Base-by-base conservation (phyloP, 2,113 vertebrate genomes). In the Pachyramphus minor region DNA sequence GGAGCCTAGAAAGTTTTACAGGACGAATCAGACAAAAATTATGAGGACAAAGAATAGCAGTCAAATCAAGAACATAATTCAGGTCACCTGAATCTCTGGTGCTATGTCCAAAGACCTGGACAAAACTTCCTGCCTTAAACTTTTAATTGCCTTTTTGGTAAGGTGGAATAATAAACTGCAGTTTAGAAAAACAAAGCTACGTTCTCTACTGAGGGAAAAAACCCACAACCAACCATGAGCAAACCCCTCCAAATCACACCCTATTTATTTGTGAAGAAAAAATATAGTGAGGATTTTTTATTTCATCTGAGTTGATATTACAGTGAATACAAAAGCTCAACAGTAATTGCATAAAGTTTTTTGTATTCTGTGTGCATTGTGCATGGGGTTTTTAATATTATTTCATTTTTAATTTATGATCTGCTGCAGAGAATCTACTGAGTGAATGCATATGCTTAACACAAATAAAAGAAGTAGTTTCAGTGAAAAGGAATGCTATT, bases 371-470 rank as follows among this genome's bases (percentile, higher is more conserved):
- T 60, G 42, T 68, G 71, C 42, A 77, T 39, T 86, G 71, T 71
- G 42, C 24, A 71, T 47, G 9, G 35, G 18, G 41, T 69, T 62
- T 35, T 10, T 33, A 74, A 79, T 58, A 89, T 94, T 62, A 68
- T 92, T 92, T 92, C 58, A 91, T 95, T 86, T 88, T 86, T 93
- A 91, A 96, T 97, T 94, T 95, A 95, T 85, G 55, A 77, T 60
- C 28, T 72, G 49, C 82, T 88, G 41, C 73, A 89, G 82, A 86
- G 82, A 72, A 52, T 84, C n/a, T 79, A 79, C 79, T 72, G 79
- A 95, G 41, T 47, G 72, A 72, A 74, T 92, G 69, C 49, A 91
- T 80, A 83, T 73, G 25, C 63, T 96, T 95, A 83, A 79, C 30
- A 85, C 58, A 93, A 91, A 94, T 45, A 94, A 92, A 92, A 95